Evolutionary conservation across 2,888 invertebrate genomes (phyloP).

Genomic region (Dusona sp.): DNA sequence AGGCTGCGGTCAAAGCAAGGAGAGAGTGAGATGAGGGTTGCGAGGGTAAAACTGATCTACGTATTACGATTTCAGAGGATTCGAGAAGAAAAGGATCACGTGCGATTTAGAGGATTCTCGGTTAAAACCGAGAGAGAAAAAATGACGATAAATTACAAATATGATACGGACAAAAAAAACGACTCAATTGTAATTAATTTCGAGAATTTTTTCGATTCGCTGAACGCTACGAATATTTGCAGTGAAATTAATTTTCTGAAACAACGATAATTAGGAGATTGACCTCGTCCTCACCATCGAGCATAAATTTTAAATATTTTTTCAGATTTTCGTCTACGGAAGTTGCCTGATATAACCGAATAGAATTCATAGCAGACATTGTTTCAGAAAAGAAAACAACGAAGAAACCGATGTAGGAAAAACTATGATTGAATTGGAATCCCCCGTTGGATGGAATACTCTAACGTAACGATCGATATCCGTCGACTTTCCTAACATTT

Average conservation of each 20-base stretch:
- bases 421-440: no score
- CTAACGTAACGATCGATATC: no score
- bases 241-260: background rate
- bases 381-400: no score
- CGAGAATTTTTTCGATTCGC: background rate
- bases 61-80: constrained; percentile 25
- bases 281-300: background rate
- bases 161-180: background rate
- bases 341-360: no score
- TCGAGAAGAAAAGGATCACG: background rate
- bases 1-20: constrained; percentile 11
- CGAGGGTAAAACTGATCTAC: constrained; percentile 44
- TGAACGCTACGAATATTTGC: no score
- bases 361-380: no score
- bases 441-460: no score
- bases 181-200: background rate
- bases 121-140: constrained; percentile 11
- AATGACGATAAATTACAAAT: background rate
- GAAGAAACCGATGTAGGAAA: no score
- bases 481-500: no score
- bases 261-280: background rate
- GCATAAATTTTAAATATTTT: background rate
- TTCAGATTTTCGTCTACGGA: no score
- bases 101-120: constrained; percentile 24
- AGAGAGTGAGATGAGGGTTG: constrained; percentile 26